These are phyloP conservation scores for Pseudochromis fuscus DNA, from an alignment of 2,797 vertebrate species.

Conservation along the genomic window DNA sequence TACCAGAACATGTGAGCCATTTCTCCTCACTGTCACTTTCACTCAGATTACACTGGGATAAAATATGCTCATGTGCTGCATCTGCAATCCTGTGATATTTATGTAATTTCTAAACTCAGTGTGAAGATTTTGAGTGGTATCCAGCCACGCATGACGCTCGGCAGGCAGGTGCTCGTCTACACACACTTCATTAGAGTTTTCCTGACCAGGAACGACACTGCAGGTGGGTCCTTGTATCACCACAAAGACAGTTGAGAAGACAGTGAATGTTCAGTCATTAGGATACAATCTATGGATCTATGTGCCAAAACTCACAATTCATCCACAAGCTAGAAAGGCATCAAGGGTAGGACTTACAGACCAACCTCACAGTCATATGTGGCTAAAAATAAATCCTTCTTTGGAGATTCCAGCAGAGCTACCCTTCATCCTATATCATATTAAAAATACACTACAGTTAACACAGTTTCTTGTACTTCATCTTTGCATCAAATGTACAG, in stretches of 20 bases:
- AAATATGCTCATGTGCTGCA: too few species aligned
- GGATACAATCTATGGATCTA: too few species aligned
- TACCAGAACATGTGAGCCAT: conserved; percentile 78
- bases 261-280: too few species aligned
- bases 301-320: too few species aligned
- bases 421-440: background rate
- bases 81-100: background rate
- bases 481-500: background rate
- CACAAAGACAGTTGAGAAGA: too few species aligned
- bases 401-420: too few species aligned
- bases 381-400: too few species aligned
- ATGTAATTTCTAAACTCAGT: conserved; percentile 51
- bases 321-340: too few species aligned
- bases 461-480: background rate
- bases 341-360: too few species aligned
- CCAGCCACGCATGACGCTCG: conserved; percentile 40
- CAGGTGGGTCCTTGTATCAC: conserved; percentile 61
- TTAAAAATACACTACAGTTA: background rate
- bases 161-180: conserved; percentile 55
- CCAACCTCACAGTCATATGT: too few species aligned
- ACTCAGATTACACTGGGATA: background rate
- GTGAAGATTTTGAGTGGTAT: conserved; percentile 62
- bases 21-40: background rate
- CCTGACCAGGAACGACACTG: conserved; percentile 67
- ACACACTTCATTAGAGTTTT: conserved; percentile 75